Base-by-base conservation (phyloP, 2,797 vertebrate species). In the Botia kubotai region DNA sequence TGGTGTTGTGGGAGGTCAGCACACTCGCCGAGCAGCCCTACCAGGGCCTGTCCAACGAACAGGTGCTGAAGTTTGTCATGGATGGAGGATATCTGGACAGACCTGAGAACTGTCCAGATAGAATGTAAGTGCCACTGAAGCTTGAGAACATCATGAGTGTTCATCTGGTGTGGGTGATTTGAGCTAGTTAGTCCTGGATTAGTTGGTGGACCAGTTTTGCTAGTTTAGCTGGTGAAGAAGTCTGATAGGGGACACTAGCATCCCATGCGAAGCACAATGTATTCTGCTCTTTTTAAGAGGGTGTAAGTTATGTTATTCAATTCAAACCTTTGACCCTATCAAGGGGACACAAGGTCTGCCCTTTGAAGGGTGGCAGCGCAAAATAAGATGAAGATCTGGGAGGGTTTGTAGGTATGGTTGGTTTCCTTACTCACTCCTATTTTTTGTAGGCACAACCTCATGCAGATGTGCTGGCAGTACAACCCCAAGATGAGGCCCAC, bases 401-500 rank as follows among this genome's bases (percentile, higher is more conserved):
- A 26, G 23, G 23, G 29, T 39, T 8, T 46, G 8, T 46, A 39
- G 36, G 2, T 62, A 68, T 68, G 11, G 58, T 13, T 62, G 48
- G 48, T 52, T 43, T 33, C 6, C 36, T 46, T 11, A 46, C 43
- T 46, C 10, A 11, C 10, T 46, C 10, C 43, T 46, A 10, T 69
- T 4, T 39, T 62, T 26, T 23, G 7, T 23, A 99, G 98, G 88
- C 95, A 96, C 84, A 96, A 82, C 90, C 93, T 99, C 76, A 99
- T 99, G 98, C 95, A 96, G 90, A 96, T 98, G 97, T 97, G 96
- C 84, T 99, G 97, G 97, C 97, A 99, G 86, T 98, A 99, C 93
- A 98, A 99, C 89, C 97, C 97, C 3, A 98, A 98, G 86, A 97
- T 98, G 96, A 94, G 98, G 11, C 98, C 98, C 2, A 92, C 94